Evolutionary conservation across 2,113 vertebrate genomes (phyloP).

Genomic region (Orycteropus afer): DNA sequence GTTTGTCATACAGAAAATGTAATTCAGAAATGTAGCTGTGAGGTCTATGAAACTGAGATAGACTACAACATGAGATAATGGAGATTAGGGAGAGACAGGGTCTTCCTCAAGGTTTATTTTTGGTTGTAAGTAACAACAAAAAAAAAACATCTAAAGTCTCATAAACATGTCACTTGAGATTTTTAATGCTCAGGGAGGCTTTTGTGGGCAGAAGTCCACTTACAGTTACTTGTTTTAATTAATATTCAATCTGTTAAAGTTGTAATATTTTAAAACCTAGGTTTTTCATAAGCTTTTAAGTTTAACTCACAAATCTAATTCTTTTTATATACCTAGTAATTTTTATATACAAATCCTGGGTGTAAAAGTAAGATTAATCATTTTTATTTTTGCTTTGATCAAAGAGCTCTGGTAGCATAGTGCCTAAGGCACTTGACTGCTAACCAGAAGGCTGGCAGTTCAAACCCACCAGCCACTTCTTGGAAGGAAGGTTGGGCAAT

Average conservation of each 20-base stretch:
- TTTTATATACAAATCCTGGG: background rate
- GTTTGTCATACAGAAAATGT: background rate
- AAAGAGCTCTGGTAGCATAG: too few relatives aligned
- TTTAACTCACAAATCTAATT: background rate
- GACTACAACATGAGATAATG: background rate
- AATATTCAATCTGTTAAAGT: background rate
- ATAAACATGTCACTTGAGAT: background rate
- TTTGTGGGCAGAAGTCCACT: background rate
- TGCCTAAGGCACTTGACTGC: too few relatives aligned
- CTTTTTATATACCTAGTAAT: background rate
- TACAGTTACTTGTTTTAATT: background rate
- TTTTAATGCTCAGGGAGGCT: background rate
- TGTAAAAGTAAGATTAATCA: conserved; percentile 1
- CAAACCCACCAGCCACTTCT: too few relatives aligned
- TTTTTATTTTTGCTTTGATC: too few relatives aligned
- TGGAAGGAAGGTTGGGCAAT: too few relatives aligned
- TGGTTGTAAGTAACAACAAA: background rate
- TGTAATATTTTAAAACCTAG: conserved; percentile 74
- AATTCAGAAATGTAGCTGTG: background rate
- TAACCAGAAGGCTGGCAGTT: too few relatives aligned
- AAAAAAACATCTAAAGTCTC: background rate
- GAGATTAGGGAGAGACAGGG: background rate
- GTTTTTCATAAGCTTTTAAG: background rate
- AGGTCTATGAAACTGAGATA: background rate
- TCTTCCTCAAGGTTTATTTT: background rate